Base-by-base conservation (phyloP, 2,888 invertebrate genomes). In the Ramazzottius varieornatus region DNA sequence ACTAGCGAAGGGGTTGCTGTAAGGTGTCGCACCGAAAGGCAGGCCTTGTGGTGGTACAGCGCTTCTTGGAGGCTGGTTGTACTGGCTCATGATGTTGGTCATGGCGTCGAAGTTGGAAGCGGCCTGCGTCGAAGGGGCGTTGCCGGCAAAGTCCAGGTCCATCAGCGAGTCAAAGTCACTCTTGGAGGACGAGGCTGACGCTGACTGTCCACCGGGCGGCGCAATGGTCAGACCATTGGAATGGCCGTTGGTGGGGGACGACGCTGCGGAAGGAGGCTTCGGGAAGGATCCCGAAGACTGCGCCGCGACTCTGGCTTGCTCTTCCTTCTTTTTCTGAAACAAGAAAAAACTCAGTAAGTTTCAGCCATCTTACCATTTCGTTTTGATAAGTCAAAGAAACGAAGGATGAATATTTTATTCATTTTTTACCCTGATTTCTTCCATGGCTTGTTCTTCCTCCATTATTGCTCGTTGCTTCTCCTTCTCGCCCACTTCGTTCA, bases 361-460 rank as follows among this genome's bases (percentile, higher is more conserved):
- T 13, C 40, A 20, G 40, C 8, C 40, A 40, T 40, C 8, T n/a
- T n/a, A n/a, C n/a, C n/a, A n/a, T n/a, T n/a, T n/a, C n/a, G n/a
- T n/a, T n/a, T n/a, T n/a, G n/a, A n/a, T 40, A 40, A 40, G 20
- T 40, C 8, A 8, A 40, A 13, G 20, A 40, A 40, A 40, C 40
- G 40, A 40, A 40, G 20, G 40, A 40, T 40, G 40, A 40, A n/a
- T n/a, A n/a, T n/a, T n/a, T n/a, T 40, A 32, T 64, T 40, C 24
- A 67, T 46, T 66, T 46, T 66, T 67, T 69, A 89, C 93, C 84
- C 92, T 93, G 76, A 91, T 88, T 77, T 89, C 88, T 77, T 88
- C 91, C 82, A 96, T 85, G 66, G 88, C 88, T 33, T 90, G 90
- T 76, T 93, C 92, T 75, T 98, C 96, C 74, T 96, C 93, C 33